phyloP scores from a whole-genome alignment of 2,113 vertebrate species.

The Pelusios castaneus region DNA sequence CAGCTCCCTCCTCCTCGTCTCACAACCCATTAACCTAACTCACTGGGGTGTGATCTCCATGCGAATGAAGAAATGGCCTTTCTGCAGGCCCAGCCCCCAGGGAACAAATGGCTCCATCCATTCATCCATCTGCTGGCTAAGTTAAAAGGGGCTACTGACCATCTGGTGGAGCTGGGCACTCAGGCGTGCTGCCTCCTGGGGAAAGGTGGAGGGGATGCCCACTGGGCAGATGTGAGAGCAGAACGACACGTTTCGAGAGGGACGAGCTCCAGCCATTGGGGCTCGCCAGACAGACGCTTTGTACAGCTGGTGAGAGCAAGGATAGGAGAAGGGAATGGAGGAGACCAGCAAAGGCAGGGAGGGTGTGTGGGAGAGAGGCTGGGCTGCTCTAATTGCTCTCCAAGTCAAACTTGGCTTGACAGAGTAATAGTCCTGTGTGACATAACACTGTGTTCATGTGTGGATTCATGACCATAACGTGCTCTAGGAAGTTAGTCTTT shows the following conservation, averaged over 20 bases:
- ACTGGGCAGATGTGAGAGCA: neutral
- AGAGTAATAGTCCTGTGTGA: too few species aligned
- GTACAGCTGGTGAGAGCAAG: neutral
- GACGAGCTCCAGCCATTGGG: neutral
- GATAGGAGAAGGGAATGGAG: neutral
- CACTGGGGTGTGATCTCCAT: fast-evolving
- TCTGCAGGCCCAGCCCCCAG: neutral
- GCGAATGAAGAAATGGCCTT: neutral
- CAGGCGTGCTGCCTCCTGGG: neutral
- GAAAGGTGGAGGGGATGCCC: neutral
- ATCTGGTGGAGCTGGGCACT: neutral
- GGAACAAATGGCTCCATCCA: neutral
- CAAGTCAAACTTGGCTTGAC: neutral
- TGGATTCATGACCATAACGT: neutral
- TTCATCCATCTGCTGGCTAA: neutral
- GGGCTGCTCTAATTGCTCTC: neutral
- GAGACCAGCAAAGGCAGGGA: neutral
- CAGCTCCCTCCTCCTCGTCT: neutral
- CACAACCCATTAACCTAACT: neutral
- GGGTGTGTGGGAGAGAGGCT: neutral
- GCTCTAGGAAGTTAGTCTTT: neutral
- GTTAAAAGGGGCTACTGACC: neutral
- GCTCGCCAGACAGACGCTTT: neutral
- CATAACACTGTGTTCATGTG: neutral
- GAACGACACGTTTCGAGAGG: neutral